Evolutionary conservation across 2,888 invertebrate species (phyloP).

Genomic region (Machimus rusticus): DNA sequence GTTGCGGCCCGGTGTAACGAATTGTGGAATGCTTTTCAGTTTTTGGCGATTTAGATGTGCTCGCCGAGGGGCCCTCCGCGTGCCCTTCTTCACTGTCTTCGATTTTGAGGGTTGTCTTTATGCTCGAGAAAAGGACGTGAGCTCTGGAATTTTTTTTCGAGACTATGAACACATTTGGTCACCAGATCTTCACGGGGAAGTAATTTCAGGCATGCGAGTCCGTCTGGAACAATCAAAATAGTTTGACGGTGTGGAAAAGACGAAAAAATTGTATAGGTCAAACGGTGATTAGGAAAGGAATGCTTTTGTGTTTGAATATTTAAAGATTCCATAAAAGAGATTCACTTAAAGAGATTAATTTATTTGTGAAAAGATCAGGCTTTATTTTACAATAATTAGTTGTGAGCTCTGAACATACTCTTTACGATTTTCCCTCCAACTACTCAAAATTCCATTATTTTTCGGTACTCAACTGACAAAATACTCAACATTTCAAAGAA

Average conservation of each 20-base stretch:
- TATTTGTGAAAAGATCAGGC: background rate
- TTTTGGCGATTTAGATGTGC: background rate
- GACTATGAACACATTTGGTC: background rate
- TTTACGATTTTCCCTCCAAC: no score
- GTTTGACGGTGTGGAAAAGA: background rate
- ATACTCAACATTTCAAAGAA: no score
- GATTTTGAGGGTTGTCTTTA: background rate
- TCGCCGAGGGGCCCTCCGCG: background rate
- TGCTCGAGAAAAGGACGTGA: background rate
- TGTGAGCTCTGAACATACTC: background rate
- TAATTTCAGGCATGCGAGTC: background rate
- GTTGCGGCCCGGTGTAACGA: constrained; percentile 8
- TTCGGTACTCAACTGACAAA: no score
- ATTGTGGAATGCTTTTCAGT: constrained; percentile 19
- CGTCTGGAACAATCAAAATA: background rate
- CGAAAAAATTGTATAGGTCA: background rate
- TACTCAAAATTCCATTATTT: no score
- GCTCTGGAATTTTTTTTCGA: background rate
- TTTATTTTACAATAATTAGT: background rate
- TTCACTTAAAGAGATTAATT: background rate
- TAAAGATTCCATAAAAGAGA: background rate
- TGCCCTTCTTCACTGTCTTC: background rate
- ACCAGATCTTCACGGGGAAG: background rate
- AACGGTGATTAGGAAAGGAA: background rate
- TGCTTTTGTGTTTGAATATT: background rate